Evolutionary conservation across 2,113 vertebrate genomes (phyloP).

Genomic region (Brienomyrus brachyistius): DNA sequence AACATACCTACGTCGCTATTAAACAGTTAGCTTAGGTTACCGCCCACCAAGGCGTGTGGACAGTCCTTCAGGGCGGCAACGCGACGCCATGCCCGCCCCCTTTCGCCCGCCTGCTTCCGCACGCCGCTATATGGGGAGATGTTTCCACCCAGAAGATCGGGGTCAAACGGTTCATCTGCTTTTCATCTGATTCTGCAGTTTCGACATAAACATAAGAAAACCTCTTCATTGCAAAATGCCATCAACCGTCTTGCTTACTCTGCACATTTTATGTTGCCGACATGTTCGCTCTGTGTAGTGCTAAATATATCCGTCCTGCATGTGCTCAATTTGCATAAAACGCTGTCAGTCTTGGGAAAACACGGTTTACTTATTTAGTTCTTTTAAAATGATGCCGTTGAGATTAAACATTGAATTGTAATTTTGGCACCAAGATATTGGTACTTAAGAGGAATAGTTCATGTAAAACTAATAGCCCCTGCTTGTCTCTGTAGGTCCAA

Average conservation of each 20-base stretch:
- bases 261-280: not conserved
- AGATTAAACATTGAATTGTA: not conserved
- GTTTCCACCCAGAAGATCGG: not conserved
- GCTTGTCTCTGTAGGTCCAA: not conserved
- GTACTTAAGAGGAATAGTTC: not conserved
- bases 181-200: not conserved
- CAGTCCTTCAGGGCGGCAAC: not conserved
- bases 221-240: not conserved
- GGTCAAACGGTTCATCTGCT: not conserved
- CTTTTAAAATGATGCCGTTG: not conserved
- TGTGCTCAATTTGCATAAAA: not conserved
- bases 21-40: not conserved
- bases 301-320: not conserved
- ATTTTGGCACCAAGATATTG: not conserved
- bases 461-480: not conserved
- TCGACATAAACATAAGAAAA: not conserved
- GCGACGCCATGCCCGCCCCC: not conserved
- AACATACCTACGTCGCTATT: not conserved
- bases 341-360: not conserved
- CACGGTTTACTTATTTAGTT: not conserved
- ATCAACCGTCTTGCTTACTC: not conserved
- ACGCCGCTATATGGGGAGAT: not conserved
- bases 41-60: not conserved
- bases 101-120: not conserved
- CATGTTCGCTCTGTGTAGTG: not conserved